These are phyloP conservation scores for Drosophila tsacasi DNA, from an alignment of 1,140 invertebrate genomes.

Conservation along the genomic window DNA sequence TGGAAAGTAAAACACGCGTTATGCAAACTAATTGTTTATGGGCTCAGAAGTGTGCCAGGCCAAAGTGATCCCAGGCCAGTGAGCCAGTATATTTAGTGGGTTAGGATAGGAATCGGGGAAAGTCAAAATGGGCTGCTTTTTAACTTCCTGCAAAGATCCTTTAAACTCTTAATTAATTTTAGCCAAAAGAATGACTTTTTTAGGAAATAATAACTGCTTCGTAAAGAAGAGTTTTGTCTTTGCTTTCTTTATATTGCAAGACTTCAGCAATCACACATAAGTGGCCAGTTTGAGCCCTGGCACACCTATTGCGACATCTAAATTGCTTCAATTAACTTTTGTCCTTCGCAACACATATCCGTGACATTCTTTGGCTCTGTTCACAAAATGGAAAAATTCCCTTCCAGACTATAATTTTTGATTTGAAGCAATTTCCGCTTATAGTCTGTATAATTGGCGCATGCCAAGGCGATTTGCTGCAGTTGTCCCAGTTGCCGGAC, in stretches of 20 bases:
- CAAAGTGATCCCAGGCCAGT: slow-evolving; percentile 6
- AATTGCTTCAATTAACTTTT: slow-evolving; percentile 45
- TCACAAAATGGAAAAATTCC: slow-evolving; percentile 8
- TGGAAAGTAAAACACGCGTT: slow-evolving; percentile 67
- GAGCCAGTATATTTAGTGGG: slow-evolving; percentile 8
- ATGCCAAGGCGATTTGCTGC: slow-evolving; percentile 54
- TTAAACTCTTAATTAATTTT: neutral
- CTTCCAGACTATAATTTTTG: slow-evolving; percentile 35
- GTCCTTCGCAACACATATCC: slow-evolving; percentile 28
- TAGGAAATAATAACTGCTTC: neutral
- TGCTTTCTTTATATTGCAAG: neutral
- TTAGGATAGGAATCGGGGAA: neutral
- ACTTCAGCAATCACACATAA: neutral
- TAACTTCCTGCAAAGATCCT: neutral
- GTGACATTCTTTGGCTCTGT: slow-evolving; percentile 21
- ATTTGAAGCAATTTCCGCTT: slow-evolving; percentile 56
- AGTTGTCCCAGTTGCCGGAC: slow-evolving; percentile 45
- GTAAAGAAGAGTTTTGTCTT: neutral
- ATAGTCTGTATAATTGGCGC: slow-evolving; percentile 61
- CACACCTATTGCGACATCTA: slow-evolving; percentile 25
- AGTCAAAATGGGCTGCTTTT: slow-evolving; percentile 1
- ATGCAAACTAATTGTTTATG: slow-evolving; percentile 73
- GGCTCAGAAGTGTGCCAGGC: slow-evolving; percentile 28
- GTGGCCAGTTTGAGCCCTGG: neutral
- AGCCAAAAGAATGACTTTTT: neutral